phyloP scores from a whole-genome alignment of 2,113 vertebrate genomes.

The Lasiurus cinereus region DNA sequence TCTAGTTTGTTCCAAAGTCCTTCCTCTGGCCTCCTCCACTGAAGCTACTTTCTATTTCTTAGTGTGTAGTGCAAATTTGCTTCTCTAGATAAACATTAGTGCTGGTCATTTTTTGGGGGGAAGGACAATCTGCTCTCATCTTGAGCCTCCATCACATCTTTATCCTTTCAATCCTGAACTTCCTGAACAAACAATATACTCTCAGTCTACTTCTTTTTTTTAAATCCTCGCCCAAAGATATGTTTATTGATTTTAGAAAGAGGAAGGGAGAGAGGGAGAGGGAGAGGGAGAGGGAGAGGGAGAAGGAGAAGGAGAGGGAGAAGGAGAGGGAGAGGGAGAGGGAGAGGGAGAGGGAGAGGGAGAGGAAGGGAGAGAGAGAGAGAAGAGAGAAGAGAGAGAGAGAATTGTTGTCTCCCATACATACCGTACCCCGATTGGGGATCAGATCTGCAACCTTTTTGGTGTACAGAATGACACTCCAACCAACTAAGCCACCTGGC shows the following conservation, averaged over 20 bases:
- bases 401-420: not conserved
- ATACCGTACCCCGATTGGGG: not conserved
- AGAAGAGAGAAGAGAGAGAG: not conserved
- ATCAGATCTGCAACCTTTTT: not conserved
- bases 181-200: not conserved
- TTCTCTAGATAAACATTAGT: not conserved
- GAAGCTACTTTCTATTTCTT: conserved; percentile 3
- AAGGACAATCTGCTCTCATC: not conserved
- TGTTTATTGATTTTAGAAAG: not conserved
- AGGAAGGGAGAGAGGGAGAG: too few species aligned
- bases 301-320: too few species aligned
- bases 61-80: not conserved
- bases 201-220: not conserved
- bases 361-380: not conserved
- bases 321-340: too few species aligned
- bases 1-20: conserved; percentile 6
- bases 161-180: not conserved
- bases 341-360: too few species aligned
- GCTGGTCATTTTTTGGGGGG: not conserved
- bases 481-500: not conserved
- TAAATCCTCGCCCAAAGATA: not conserved
- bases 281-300: too few species aligned
- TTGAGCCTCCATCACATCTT: not conserved
- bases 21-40: not conserved
- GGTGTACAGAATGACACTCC: too few species aligned